phyloP scores from a whole-genome alignment of 2,888 invertebrate genomes.

The Drosophila multiciliata region DNA sequence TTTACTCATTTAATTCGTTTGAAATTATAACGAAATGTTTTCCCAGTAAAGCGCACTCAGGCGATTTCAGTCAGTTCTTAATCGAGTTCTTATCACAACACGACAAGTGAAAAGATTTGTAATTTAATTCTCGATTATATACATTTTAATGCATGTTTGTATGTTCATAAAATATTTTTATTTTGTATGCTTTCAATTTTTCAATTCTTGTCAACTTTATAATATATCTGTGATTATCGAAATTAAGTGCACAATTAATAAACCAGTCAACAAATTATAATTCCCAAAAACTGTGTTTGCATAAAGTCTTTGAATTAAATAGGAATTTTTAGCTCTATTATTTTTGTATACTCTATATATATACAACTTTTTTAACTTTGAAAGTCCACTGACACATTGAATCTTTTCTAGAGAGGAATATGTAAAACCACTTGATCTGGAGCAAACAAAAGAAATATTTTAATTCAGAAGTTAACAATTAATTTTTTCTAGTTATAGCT shows the following conservation, averaged over 20 bases:
- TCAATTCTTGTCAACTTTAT: background rate
- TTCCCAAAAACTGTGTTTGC: background rate
- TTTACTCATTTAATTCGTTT: background rate
- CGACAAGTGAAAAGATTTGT: constrained; percentile 1
- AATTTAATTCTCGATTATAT: background rate
- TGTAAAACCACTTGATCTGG: too few relatives aligned
- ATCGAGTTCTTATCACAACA: constrained; percentile 19
- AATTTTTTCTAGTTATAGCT: background rate
- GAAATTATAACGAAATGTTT: constrained; percentile 12
- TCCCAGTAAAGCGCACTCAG: background rate
- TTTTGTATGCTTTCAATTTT: background rate
- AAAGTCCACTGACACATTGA: background rate
- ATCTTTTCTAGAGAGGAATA: background rate
- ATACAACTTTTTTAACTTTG: background rate
- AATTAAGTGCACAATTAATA: background rate
- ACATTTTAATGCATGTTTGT: background rate
- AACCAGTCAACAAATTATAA: background rate
- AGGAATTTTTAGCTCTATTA: background rate
- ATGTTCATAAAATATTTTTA: constrained; percentile 1
- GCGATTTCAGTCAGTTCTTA: background rate
- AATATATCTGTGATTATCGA: background rate
- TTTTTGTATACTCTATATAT: too few relatives aligned
- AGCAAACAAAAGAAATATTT: background rate
- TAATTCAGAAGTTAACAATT: background rate
- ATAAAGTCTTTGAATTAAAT: background rate